Base-by-base conservation (phyloP, 2,888 invertebrate species). In the Brachypterus glaber region DNA sequence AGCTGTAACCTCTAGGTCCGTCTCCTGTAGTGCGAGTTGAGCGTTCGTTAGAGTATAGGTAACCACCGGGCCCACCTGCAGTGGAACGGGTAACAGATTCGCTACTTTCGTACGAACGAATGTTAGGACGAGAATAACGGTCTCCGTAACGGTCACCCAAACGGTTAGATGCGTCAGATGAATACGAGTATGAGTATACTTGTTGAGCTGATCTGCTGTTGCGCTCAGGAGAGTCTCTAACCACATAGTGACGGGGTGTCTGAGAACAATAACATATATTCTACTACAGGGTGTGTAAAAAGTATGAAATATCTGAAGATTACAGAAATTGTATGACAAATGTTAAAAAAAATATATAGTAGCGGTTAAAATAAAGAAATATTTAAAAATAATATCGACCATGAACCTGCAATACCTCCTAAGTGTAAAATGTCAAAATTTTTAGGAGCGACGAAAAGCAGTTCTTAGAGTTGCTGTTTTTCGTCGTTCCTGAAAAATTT, bases 181-280 rank as follows among this genome's bases (percentile, higher is more conserved):
- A 70, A 73, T 86, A 86, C 51, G 84, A 79, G 73, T 86, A 87
- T 55, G 84, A 84, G 74, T 87, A 88, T 72, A 85, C 83, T 71
- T 84, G 76, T 66, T 86, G 83, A 55, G 84, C 83, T 54, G 81
- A 79, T 63, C 77, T 74, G 41, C 76, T 72, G 55, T 74, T 73
- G 59, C 72, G 68, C 58, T 79, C 73, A 45, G 79, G 78, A 55
- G 80, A 76, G 64, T 86, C 84, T 67, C 79, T 79, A 66, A 85
- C 82, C 70, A 85, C 79, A 74, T 86, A 86, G 75, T 85, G 82
- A 68, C 88, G 82, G 59, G 88, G 85, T 71, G 81, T 87, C 88
- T 88, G 77, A 69, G 76, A n/a, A n/a, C n/a, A n/a, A n/a, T n/a
- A n/a, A n/a, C n/a, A n/a, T n/a, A n/a, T n/a, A n/a, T n/a, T n/a